Percentiles rank a stretch among this genome's conserved stretches.
phyloP scores from a whole-genome alignment of 2,888 invertebrate species.

The Torymus texanus region DNA sequence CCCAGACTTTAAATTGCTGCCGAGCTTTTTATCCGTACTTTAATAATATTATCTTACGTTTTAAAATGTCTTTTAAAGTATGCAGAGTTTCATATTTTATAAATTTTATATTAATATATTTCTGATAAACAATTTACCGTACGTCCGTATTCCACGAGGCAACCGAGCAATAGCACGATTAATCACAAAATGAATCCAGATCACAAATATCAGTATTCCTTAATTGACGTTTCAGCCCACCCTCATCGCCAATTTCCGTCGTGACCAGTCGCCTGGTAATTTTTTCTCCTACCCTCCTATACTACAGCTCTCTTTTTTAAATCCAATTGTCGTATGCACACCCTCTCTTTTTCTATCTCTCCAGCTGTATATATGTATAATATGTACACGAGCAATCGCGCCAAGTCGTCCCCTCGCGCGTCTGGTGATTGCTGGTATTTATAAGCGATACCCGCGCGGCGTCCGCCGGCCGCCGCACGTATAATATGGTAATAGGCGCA shows the following conservation, averaged over 20 bases:
- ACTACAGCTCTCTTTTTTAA: slow-evolving; percentile 35
- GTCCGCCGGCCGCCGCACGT: slow-evolving; percentile 62
- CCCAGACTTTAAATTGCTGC: too few species aligned
- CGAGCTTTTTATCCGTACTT: too few species aligned
- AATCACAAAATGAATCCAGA: slow-evolving; percentile 27
- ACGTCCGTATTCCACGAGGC: too few species aligned
- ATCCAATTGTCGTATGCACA: slow-evolving; percentile 50
- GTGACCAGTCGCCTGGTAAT: slow-evolving; percentile 29
- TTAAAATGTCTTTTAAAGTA: too few species aligned
- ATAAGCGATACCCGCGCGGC: slow-evolving; percentile 71
- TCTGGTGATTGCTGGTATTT: slow-evolving; percentile 75
- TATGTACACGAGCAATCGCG: slow-evolving; percentile 9
- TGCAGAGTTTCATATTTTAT: too few species aligned
- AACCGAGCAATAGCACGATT: background rate
- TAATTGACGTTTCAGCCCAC: slow-evolving; percentile 41
- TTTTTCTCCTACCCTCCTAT: slow-evolving; percentile 21
- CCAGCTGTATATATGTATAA: background rate
- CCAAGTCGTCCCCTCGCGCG: slow-evolving; percentile 27
- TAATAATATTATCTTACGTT: too few species aligned
- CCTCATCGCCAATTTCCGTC: slow-evolving; percentile 25
- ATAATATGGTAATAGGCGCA: slow-evolving; percentile 75
- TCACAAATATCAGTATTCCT: slow-evolving; percentile 34
- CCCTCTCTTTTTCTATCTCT: slow-evolving; percentile 11
- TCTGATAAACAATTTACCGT: too few species aligned
- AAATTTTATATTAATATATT: too few species aligned